A percentile compares a stretch with the other conserved stretches of the same genome.
These are phyloP conservation scores for Hirudinaria manillensis DNA, from an alignment of 2,888 invertebrate species.

Conservation along the genomic window DNA sequence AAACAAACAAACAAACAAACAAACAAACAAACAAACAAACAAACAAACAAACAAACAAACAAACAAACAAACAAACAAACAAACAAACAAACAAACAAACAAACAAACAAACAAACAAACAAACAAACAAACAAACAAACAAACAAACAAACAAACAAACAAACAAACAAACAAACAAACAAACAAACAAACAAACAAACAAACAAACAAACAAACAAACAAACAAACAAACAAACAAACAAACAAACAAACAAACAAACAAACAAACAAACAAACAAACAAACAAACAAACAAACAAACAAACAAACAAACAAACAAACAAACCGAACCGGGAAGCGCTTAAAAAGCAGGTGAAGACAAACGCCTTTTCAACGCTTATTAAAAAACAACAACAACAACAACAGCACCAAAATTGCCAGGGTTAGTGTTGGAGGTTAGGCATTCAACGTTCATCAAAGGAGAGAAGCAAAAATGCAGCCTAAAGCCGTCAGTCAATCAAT, in stretches of 20 bases:
- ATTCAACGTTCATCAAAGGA: no score
- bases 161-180: background rate
- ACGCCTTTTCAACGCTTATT: no score
- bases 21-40: background rate
- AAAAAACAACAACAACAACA: no score
- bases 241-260: background rate
- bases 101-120: background rate
- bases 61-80: background rate
- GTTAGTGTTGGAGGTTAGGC: no score
- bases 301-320: background rate
- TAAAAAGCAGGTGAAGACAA: no score
- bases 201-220: background rate
- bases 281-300: background rate
- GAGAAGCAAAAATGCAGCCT: no score
- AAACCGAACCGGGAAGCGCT: no score
- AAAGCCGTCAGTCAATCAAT: no score
- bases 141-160: background rate
- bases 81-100: background rate
- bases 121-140: background rate
- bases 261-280: background rate
- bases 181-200: background rate
- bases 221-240: background rate
- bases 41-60: background rate
- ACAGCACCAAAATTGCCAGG: no score
- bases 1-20: no score